These are phyloP conservation scores for Macquaria australasica DNA, from an alignment of 2,113 vertebrate species.

Conservation along the genomic window DNA sequence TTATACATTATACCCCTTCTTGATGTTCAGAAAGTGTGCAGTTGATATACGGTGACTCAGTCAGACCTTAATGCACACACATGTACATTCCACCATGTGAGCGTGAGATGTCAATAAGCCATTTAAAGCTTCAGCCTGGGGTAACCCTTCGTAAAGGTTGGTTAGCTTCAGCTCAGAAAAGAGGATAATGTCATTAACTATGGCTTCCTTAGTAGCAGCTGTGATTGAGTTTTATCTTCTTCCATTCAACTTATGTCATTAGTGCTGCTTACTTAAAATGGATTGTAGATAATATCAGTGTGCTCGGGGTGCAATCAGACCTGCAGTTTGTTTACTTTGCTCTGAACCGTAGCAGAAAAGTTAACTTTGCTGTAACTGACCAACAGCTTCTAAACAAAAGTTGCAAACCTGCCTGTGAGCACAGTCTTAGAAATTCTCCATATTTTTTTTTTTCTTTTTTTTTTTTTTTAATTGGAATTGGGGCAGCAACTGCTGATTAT, in stretches of 20 bases:
- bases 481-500: neutral
- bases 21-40: constrained; percentile 40
- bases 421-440: neutral
- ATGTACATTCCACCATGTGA: neutral
- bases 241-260: constrained; percentile 42
- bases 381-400: neutral
- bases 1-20: constrained; percentile 37
- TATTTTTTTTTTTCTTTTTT: no score
- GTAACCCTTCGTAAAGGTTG: constrained; percentile 42
- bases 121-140: constrained; percentile 27
- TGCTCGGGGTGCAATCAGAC: neutral
- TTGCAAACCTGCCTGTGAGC: neutral
- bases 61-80: neutral
- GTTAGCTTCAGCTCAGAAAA: constrained; percentile 47
- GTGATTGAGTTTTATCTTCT: constrained; percentile 25
- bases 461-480: neutral
- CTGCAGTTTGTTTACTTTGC: constrained; percentile 30
- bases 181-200: constrained; percentile 58
- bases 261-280: constrained; percentile 35
- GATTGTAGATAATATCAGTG: constrained; percentile 47
- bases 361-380: constrained; percentile 1
- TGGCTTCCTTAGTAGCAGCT: constrained; percentile 26
- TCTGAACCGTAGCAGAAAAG: constrained; percentile 1
- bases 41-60: neutral
- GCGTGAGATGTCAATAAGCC: constrained; percentile 39